A percentile compares a stretch with the other conserved stretches of the same genome.
Conservation (phyloP, 2,113 vertebrate species). For the Corythornis madagascariensis region DNA sequence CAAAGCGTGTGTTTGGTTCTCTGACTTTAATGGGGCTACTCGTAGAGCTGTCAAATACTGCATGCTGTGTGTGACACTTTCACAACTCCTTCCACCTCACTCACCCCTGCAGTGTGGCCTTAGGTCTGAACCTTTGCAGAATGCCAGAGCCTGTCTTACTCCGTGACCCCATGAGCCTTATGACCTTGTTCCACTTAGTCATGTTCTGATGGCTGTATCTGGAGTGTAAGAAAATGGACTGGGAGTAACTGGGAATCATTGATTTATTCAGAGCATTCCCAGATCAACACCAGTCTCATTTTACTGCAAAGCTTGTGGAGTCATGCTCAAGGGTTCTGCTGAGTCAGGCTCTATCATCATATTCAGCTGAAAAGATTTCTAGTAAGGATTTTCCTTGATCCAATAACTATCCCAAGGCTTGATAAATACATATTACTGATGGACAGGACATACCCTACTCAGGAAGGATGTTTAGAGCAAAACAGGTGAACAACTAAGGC, state of each 20-base stretch:
- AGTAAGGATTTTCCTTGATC: not conserved
- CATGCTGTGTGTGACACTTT: not conserved
- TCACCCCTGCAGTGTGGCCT: not conserved
- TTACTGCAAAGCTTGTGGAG: not conserved
- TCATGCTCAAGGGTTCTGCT: not conserved
- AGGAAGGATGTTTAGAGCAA: not conserved
- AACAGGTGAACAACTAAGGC: not conserved
- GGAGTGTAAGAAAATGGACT: not conserved
- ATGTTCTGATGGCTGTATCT: not conserved
- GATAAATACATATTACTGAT: not conserved
- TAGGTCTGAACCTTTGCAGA: not conserved
- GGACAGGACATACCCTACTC: not conserved
- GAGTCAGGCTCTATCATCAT: not conserved
- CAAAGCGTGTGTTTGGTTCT: slow-evolving; percentile 18
- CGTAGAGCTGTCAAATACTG: not conserved
- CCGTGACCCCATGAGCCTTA: not conserved
- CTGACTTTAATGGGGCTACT: slow-evolving; percentile 34
- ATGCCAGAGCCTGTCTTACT: not conserved
- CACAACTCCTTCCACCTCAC: not conserved
- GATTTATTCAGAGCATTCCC: not conserved
- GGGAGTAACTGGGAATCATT: not conserved
- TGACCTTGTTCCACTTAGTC: not conserved
- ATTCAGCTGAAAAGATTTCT: not conserved
- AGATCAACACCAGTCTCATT: not conserved
- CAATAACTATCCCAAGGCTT: not conserved